Conservation (phyloP, 2,888 invertebrate species). For the Diachrysia chrysitis region DNA sequence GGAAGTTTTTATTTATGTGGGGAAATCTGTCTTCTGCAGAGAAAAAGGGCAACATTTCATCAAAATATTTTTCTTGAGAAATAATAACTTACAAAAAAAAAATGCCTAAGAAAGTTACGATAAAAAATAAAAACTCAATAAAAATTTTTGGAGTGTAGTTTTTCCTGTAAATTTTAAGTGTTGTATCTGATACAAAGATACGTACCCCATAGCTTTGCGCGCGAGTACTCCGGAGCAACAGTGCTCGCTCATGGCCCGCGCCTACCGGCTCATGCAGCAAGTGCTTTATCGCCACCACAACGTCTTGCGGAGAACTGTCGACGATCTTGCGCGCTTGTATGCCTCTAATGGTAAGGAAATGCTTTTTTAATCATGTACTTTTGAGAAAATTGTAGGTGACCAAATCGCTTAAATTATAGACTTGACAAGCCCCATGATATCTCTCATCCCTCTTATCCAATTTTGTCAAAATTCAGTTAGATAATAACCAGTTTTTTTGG, state of each 20-base stretch:
- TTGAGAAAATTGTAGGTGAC: too few species aligned
- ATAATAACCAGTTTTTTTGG: too few species aligned
- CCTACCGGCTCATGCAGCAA: constrained; percentile 75
- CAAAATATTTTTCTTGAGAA: too few species aligned
- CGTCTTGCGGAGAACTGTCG: constrained; percentile 71
- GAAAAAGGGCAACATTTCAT: too few species aligned
- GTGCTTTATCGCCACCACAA: constrained; percentile 80
- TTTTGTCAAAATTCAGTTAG: too few species aligned
- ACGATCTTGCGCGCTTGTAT: constrained; percentile 74
- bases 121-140: too few species aligned
- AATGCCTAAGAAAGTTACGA: too few species aligned
- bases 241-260: constrained; percentile 65
- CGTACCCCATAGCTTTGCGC: constrained; percentile 67
- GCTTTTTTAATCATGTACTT: too few species aligned
- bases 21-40: too few species aligned
- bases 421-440: not conserved
- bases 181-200: not conserved
- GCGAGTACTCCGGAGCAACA: constrained; percentile 61
- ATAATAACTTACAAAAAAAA: too few species aligned
- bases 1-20: too few species aligned
- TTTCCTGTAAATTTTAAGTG: not conserved
- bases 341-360: constrained; percentile 77
- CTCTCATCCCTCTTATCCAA: too few species aligned
- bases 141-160: not conserved
- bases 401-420: not conserved